Conservation (phyloP, 2,888 invertebrate species). For the Agriopis aurantiaria region DNA sequence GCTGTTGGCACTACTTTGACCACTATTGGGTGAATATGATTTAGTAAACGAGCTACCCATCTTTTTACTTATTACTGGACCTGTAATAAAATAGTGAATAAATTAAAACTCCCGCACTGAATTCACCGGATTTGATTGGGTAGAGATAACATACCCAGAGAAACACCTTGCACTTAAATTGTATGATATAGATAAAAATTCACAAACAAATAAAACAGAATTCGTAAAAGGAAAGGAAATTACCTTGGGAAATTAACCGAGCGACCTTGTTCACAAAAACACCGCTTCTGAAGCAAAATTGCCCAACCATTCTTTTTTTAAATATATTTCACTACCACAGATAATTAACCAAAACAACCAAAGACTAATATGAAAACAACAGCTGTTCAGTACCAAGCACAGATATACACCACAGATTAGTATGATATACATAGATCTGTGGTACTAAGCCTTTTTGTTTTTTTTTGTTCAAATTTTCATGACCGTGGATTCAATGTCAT, state of each 20-base stretch:
- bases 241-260: constrained; percentile 73
- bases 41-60: constrained; percentile 81
- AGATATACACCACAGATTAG: too few species aligned
- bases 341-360: background rate
- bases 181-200: background rate
- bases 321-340: background rate
- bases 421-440: too few species aligned
- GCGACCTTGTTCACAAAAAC: constrained; percentile 63
- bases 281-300: constrained; percentile 54
- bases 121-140: constrained; percentile 22
- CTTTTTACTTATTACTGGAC: constrained; percentile 47
- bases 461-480: too few species aligned
- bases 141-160: constrained; percentile 43
- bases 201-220: background rate
- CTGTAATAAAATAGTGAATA: constrained; percentile 42
- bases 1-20: constrained; percentile 53
- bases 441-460: too few species aligned
- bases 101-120: constrained; percentile 33
- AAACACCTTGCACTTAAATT: background rate
- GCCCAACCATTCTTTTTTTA: constrained; percentile 46
- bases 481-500: too few species aligned
- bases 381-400: too few species aligned
- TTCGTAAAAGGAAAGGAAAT: constrained; percentile 20
- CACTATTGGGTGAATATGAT: constrained; percentile 77
- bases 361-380: too few species aligned